A percentile compares a stretch with the other conserved stretches of the same genome.
Evolutionary conservation across 2,888 invertebrate genomes (phyloP).

Genomic region (Tachina lurida): DNA sequence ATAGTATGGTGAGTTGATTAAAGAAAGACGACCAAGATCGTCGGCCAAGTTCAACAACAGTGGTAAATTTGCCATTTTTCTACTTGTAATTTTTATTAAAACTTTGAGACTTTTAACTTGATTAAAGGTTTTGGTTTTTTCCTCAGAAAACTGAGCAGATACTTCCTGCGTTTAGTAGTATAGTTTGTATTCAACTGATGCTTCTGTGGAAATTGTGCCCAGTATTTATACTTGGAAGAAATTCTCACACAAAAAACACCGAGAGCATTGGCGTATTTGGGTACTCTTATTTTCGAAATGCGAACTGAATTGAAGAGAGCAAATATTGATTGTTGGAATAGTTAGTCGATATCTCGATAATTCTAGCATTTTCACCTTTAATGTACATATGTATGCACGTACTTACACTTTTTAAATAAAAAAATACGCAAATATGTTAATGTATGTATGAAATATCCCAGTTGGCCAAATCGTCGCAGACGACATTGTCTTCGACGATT

Average conservation of each 20-base stretch:
- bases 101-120: no score
- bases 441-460: no score
- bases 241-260: background rate
- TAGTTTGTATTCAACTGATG: slow-evolving; percentile 63
- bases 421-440: no score
- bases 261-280: background rate
- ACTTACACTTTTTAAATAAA: background rate
- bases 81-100: background rate
- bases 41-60: slow-evolving; percentile 78
- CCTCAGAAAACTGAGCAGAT: no score
- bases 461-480: no score
- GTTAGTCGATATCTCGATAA: slow-evolving; percentile 25
- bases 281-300: background rate
- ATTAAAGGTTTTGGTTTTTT: no score
- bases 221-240: slow-evolving; percentile 61
- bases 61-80: slow-evolving; percentile 79
- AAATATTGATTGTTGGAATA: background rate
- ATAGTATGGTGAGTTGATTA: slow-evolving; percentile 62
- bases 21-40: slow-evolving; percentile 74
- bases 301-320: background rate
- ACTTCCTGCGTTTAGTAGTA: background rate
- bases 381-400: no score
- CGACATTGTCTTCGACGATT: no score
- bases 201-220: background rate
- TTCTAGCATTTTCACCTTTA: slow-evolving; percentile 42